phyloP scores from a whole-genome alignment of 2,888 invertebrate genomes.

The Cryptus viduatorius region DNA sequence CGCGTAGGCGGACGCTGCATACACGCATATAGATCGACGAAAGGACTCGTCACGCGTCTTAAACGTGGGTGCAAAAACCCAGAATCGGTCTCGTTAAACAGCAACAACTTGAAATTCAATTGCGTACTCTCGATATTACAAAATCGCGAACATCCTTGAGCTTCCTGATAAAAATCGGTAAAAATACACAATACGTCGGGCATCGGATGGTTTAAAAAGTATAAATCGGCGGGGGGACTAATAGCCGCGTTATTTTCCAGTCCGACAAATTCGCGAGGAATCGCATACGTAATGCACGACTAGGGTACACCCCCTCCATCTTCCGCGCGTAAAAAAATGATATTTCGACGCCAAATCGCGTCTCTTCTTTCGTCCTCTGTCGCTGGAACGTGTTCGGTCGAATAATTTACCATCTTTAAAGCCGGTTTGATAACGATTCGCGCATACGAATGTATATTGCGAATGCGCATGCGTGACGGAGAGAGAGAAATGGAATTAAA shows the following conservation, averaged over 20 bases:
- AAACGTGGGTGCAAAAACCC: constrained; percentile 62
- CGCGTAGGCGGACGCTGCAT: constrained; percentile 53
- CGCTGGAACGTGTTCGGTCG: constrained; percentile 18
- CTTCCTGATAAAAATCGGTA: background rate
- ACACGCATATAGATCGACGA: constrained; percentile 48
- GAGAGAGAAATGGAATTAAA: constrained; percentile 51
- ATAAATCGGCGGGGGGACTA: background rate
- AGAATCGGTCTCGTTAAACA: constrained; percentile 64
- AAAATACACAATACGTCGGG: background rate
- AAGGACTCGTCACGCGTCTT: constrained; percentile 60
- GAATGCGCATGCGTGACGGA: background rate
- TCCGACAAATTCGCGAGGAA: background rate
- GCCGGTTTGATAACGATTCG: constrained; percentile 57
- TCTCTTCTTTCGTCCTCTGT: background rate
- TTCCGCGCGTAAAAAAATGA: background rate
- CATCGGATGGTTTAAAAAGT: background rate
- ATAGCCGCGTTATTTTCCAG: background rate
- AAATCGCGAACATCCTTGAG: constrained; percentile 13
- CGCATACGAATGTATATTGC: constrained; percentile 10
- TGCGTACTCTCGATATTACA: constrained; percentile 56
- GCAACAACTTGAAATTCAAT: constrained; percentile 47
- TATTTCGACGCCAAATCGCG: constrained; percentile 12
- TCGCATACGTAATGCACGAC: constrained; percentile 29
- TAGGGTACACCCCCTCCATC: background rate
- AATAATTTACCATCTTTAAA: constrained; percentile 53